Evolutionary conservation across 2,113 vertebrate species (phyloP), one percentile per base, ranked within the genome.

Genomic region (Leptobrachium ailaonicum): DNA sequence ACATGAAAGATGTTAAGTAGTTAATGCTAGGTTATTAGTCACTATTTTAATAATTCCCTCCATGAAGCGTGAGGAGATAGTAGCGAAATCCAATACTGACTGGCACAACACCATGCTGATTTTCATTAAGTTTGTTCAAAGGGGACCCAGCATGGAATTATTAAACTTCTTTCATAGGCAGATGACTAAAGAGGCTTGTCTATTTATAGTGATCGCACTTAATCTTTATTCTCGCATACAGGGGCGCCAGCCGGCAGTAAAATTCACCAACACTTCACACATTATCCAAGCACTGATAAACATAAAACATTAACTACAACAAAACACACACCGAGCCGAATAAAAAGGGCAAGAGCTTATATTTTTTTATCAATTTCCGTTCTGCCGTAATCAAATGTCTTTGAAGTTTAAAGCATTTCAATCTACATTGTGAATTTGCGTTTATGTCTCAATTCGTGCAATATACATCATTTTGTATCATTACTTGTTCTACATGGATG

Each of bases 111-210:
- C 83, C 91, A 91, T 85, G 89, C 87, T 90, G 89, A 80, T 89
- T 91, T 93, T 93, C 91, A 93, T 91, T 94, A 92, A 92, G 89
- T 92, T 86, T 90, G 87, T 85, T 88, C 90, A 91, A 90, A 91
- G 84, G 85, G 73, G 85, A 75, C 88, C 83, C 91, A 91, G 90
- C 87, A 89, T 90, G 90, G 84, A 90, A 91, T 87, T 91, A 89
- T 88, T 90, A 90, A 90, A 88, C 81, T 83, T 83, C 87, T 89
- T 88, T 88, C 86, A 89, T 77, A 88, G 76, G 86, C 85, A 87
- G 88, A 85, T 85, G 79, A 90, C 82, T 89, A 87, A 88, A 89
- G 88, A 83, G 87, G 74, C 75, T 89, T 82, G 85, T 90, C 87
- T 91, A 89, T 89, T 91, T 90, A 90, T 87, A 89, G 83, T 4